Conservation (phyloP, 2,113 vertebrate species). For the Spheniscus mendiculus region DNA sequence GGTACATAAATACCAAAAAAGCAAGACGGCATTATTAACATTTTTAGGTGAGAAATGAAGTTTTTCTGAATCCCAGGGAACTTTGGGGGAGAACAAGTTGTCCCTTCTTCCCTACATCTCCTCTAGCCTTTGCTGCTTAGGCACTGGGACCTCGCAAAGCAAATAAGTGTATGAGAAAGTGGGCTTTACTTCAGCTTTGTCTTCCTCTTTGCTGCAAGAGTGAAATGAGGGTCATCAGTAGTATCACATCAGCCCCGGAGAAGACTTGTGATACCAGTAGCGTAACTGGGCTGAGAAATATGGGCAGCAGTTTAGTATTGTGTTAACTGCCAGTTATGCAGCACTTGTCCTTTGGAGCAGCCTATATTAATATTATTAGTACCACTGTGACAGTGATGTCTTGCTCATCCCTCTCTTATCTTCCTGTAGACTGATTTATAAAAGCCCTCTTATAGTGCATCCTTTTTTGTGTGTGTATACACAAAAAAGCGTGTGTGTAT, state of each 20-base stretch:
- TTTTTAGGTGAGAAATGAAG: background rate
- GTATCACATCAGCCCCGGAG: background rate
- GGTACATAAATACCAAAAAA: background rate
- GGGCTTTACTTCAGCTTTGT: background rate
- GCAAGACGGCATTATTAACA: background rate
- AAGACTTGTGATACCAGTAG: background rate
- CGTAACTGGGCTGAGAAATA: background rate
- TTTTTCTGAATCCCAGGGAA: background rate
- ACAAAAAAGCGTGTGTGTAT: no score
- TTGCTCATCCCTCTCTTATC: background rate
- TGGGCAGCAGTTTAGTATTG: fast-evolving
- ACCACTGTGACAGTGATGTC: background rate
- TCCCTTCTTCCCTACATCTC: background rate
- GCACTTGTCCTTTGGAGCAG: background rate
- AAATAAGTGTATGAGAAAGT: background rate
- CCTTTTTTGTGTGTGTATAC: background rate
- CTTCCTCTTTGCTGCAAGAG: background rate
- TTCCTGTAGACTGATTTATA: background rate
- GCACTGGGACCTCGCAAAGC: background rate
- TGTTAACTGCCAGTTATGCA: background rate
- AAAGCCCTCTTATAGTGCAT: background rate
- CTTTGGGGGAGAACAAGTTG: background rate
- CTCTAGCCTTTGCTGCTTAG: background rate
- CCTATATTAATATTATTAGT: background rate
- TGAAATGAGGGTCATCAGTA: background rate